These are phyloP conservation scores for Lycorma delicatula DNA, from an alignment of 1,140 invertebrate species.

Conservation along the genomic window DNA sequence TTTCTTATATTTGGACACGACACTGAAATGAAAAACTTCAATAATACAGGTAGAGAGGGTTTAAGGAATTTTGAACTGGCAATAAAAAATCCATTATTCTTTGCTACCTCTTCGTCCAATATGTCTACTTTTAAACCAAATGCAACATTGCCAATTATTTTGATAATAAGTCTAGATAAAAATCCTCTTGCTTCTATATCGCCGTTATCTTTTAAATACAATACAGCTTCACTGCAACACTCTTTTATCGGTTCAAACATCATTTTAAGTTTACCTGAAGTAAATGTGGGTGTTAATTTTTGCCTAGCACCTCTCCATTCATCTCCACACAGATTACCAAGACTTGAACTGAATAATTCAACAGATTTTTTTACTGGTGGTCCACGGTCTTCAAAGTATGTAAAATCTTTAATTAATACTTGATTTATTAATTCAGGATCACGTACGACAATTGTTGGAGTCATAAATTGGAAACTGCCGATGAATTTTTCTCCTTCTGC, in stretches of 20 bases:
- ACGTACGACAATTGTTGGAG: not conserved
- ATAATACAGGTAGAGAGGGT: no score
- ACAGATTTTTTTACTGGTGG: constrained; percentile 38
- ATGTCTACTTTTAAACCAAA: no score
- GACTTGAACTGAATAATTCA: constrained; percentile 36
- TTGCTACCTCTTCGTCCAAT: no score
- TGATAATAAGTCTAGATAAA: no score
- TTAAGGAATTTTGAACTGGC: no score
- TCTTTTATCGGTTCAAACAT: constrained; percentile 43
- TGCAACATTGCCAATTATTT: no score
- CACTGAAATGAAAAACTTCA: no score
- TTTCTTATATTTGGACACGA: no score
- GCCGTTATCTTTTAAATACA: constrained; percentile 30
- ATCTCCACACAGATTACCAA: constrained; percentile 38
- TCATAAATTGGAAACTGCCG: not conserved
- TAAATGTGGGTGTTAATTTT: constrained; percentile 51
- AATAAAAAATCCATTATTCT: no score
- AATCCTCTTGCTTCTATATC: no score
- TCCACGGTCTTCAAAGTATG: constrained; percentile 42
- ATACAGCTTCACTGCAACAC: constrained; percentile 36
- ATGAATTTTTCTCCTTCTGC: not conserved
- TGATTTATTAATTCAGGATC: not conserved
- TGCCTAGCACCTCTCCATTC: constrained; percentile 46
- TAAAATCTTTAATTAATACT: constrained; percentile 36
- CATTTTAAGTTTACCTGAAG: constrained; percentile 46